Percentiles rank a stretch among this genome's conserved stretches.
phyloP scores from a whole-genome alignment of 1,140 invertebrate genomes.

The Phocides pigmalion region DNA sequence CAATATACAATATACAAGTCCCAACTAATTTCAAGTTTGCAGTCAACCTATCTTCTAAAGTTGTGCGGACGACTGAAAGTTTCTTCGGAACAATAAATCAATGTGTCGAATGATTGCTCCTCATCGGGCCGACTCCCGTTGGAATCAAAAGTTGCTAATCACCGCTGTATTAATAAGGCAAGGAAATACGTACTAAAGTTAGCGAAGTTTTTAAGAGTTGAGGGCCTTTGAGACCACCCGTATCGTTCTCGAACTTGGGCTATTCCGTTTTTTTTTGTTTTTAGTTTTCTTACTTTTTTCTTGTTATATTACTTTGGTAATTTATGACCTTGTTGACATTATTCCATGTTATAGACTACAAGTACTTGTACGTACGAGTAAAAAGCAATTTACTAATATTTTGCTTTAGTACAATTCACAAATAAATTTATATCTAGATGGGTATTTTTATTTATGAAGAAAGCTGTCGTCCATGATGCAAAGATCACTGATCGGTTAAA shows the following conservation, averaged over 20 bases:
- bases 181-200: constrained; percentile 53
- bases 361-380: too few relatives aligned
- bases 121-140: constrained; percentile 54
- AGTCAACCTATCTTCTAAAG: constrained; percentile 40
- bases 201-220: constrained; percentile 46
- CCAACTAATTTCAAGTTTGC: not conserved
- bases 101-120: constrained; percentile 77
- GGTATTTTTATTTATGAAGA: too few relatives aligned
- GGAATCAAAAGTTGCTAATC: constrained; percentile 78
- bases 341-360: not conserved
- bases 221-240: constrained; percentile 35
- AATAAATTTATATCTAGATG: too few relatives aligned
- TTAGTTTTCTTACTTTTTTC: constrained; percentile 19
- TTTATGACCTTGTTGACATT: not conserved
- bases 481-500: too few relatives aligned
- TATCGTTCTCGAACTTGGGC: constrained; percentile 30
- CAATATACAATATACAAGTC: not conserved
- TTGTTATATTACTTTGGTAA: constrained; percentile 24
- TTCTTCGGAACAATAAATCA: constrained; percentile 73
- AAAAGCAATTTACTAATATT: too few relatives aligned
- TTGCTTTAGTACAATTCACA: too few relatives aligned
- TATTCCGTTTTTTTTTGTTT: constrained; percentile 28
- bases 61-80: constrained; percentile 52
- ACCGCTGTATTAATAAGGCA: constrained; percentile 68
- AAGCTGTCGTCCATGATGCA: too few relatives aligned